These are phyloP conservation scores for Cetoscarus ocellatus DNA, from an alignment of 2,797 vertebrate species.

Conservation along the genomic window DNA sequence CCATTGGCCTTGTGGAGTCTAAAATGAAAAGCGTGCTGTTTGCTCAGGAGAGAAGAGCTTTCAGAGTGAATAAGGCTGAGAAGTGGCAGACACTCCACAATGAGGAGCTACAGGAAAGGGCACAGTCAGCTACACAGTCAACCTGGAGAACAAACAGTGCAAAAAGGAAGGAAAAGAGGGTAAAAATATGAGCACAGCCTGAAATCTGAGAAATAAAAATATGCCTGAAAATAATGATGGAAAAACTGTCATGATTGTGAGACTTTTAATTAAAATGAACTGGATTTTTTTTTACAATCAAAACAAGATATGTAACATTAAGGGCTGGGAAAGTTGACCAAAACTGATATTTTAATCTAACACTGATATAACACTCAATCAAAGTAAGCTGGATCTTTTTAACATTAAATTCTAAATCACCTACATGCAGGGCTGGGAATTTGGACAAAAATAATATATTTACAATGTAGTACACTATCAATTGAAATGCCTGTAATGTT, in stretches of 20 bases:
- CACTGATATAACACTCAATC: too few species aligned
- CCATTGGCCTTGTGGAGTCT: constrained; percentile 70
- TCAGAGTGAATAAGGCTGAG: constrained; percentile 81
- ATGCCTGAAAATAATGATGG: constrained; percentile 14
- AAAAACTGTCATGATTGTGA: constrained; percentile 45
- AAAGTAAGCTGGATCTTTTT: too few species aligned
- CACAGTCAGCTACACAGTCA: constrained; percentile 64
- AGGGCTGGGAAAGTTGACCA: too few species aligned
- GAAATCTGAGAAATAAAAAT: constrained; percentile 45
- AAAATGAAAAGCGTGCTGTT: constrained; percentile 64
- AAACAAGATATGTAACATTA: too few species aligned
- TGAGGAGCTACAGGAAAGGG: constrained; percentile 77
- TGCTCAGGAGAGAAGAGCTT: constrained; percentile 80
- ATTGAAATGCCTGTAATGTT: too few species aligned
- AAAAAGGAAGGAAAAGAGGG: constrained; percentile 26
- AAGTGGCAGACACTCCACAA: constrained; percentile 80
- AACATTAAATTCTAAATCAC: too few species aligned
- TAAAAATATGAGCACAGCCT: constrained; percentile 29
- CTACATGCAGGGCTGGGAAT: too few species aligned
- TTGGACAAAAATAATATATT: too few species aligned
- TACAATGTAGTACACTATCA: too few species aligned
- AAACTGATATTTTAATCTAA: too few species aligned
- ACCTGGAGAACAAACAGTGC: constrained; percentile 56
- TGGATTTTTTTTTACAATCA: not conserved
- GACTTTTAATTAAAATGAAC: constrained; percentile 11